Evolutionary conservation across 2,113 vertebrate genomes (phyloP).

Genomic region (Macaca nemestrina): DNA sequence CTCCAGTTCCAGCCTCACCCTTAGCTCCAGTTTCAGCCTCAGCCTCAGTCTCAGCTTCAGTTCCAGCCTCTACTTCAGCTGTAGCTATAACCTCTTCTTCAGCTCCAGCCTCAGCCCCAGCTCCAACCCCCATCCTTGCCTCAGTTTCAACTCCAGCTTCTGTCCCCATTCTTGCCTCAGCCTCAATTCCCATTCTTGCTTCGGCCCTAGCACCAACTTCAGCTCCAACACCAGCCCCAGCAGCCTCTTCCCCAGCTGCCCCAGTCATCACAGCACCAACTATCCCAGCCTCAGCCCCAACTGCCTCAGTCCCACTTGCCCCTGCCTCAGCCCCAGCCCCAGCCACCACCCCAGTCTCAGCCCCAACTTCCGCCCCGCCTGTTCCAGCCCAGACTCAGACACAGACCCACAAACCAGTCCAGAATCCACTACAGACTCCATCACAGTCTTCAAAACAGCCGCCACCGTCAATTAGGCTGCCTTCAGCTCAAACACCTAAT

Average conservation of each 20-base stretch:
- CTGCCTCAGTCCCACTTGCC: conserved; percentile 11
- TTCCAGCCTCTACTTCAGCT: background rate
- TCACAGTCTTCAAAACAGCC: conserved; percentile 78
- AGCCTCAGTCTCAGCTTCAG: background rate
- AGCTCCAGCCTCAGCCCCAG: background rate
- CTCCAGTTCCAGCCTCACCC: background rate
- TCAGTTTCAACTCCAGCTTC: conserved; percentile 19
- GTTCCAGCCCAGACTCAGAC: conserved; percentile 73
- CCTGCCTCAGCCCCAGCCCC: conserved; percentile 64
- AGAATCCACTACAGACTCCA: conserved; percentile 68
- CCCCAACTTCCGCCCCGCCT: conserved; percentile 1
- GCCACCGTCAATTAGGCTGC: conserved; percentile 74
- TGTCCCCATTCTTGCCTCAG: conserved; percentile 27
- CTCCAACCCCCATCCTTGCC: conserved; percentile 44
- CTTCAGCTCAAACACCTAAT: conserved; percentile 78
- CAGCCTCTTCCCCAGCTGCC: conserved; percentile 35
- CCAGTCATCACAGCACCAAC: conserved; percentile 71
- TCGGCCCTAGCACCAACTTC: conserved; percentile 56
- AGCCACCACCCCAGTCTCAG: background rate
- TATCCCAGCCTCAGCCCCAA: conserved; percentile 70
- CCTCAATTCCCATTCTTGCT: conserved; percentile 63
- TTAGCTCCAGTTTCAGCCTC: background rate
- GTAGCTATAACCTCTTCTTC: background rate
- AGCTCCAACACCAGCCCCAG: background rate
- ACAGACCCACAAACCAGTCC: conserved; percentile 79